Base-by-base conservation (phyloP, 1,140 invertebrate genomes). In the Leucophenga varia region DNA sequence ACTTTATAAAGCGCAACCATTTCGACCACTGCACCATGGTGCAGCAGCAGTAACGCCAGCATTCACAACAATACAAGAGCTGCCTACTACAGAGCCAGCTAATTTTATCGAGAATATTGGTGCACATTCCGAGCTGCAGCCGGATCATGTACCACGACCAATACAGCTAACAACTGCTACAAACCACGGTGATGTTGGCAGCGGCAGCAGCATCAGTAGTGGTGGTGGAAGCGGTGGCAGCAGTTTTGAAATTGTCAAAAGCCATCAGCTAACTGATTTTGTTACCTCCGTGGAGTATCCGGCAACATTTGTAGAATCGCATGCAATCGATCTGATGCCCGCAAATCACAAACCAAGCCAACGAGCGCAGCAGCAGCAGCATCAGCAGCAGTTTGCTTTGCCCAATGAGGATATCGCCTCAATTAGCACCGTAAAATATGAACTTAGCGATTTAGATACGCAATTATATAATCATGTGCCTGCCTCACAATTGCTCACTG, bases 201-300 rank as follows among this genome's bases (percentile, higher is more conserved):
- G 2, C 40, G 43, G 17, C 46, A 38, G 35, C 47, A 22, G 47
- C 58, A 14, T 53, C 21, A 41, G 57, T n/a, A 54, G 57, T 57
- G 57, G 34, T 40, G 52, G 40, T 20, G 37, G 57, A 10, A 54
- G 57, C 56, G 57, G 34, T 40, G 52, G 40, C 30, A 43, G 59
- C 39, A 61, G 55, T 54, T 64, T 84, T 37, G 77, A 83, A 54
- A 77, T 85, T 22, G 72, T 79, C 34, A 79, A 81, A 51, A 85
- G 84, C 67, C 74, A 85, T 42, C 79, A 81, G 36, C 43, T 85
- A 21, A 80, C 78, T 12, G 83, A 85, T 55, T 85, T 79, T 59
- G 76, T 82, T 10, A 82, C 84, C 30, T 81, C 81, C 13, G 75
- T 86, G 49, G 83, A 86, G 54, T 84, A 86, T 74, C 84, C 84